Conservation (phyloP, 2,888 invertebrate genomes). For the Drosophila meridionalis region DNA sequence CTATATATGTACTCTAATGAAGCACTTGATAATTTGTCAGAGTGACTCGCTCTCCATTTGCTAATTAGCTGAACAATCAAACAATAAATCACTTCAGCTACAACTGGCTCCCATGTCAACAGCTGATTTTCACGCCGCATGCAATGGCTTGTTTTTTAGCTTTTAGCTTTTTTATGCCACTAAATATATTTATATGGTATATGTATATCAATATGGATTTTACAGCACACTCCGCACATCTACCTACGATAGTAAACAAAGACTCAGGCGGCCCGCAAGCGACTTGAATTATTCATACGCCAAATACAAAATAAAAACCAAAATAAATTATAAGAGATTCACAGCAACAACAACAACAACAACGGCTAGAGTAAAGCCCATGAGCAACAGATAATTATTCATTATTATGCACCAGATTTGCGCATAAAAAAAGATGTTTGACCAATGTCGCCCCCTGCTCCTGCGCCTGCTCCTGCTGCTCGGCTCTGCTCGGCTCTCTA, state of each 20-base stretch:
- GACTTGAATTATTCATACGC: constrained; percentile 74
- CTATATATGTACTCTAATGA: not conserved
- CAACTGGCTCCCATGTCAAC: constrained; percentile 59
- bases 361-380: not conserved
- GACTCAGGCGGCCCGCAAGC: constrained; percentile 22
- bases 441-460: constrained; percentile 43
- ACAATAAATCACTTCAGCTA: constrained; percentile 63
- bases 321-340: constrained; percentile 76
- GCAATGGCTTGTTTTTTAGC: constrained; percentile 32
- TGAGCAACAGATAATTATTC: constrained; percentile 66
- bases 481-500: constrained; percentile 49
- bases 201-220: constrained; percentile 67
- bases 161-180: constrained; percentile 18
- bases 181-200: constrained; percentile 52
- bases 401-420: constrained; percentile 76
- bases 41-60: constrained; percentile 50
- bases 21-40: constrained; percentile 48
- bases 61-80: constrained; percentile 75
- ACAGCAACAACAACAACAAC: constrained; percentile 22
- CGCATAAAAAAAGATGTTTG: constrained; percentile 45
- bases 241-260: constrained; percentile 25
- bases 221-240: constrained; percentile 34
- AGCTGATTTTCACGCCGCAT: constrained; percentile 54
- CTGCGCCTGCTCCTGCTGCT: constrained; percentile 10
- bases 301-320: constrained; percentile 70